These are phyloP conservation scores for Neolamprologus falcicula DNA, from an alignment of 2,113 vertebrate species.

Conservation along the genomic window DNA sequence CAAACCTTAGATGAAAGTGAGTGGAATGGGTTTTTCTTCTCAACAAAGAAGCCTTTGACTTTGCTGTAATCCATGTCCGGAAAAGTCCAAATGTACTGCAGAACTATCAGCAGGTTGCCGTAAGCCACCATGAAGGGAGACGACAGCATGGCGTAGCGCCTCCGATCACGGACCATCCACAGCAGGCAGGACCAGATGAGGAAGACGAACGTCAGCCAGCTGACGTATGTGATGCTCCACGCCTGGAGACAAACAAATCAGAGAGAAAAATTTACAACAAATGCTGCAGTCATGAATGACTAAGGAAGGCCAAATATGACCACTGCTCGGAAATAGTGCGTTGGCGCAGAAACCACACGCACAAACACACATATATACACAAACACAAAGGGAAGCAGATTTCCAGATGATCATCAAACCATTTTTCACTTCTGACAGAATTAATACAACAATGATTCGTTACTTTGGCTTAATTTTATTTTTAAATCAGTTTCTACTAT, in stretches of 20 bases:
- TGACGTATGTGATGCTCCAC: conserved; percentile 98
- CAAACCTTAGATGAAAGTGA: conserved; percentile 88
- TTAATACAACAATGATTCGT: neutral
- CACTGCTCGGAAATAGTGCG: neutral
- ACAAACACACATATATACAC: neutral
- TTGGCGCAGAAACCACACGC: neutral
- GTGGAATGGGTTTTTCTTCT: conserved; percentile 71
- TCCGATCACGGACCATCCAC: conserved; percentile 94
- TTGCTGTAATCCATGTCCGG: conserved; percentile 55
- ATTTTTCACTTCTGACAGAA: neutral
- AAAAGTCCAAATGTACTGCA: conserved; percentile 96
- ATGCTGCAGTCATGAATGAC: neutral
- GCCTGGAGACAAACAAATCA: neutral
- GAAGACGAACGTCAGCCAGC: conserved; percentile 94
- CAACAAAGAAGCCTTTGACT: conserved; percentile 78
- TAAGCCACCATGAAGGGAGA: conserved; percentile 97
- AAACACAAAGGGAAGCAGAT: neutral
- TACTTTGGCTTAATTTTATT: neutral
- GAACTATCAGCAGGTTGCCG: conserved; percentile 82
- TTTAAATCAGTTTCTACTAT: neutral
- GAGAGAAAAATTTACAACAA: neutral
- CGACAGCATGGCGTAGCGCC: conserved; percentile 93
- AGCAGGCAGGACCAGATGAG: conserved; percentile 93
- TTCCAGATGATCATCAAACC: neutral
- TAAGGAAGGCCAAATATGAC: neutral